Conservation (phyloP, 2,797 vertebrate genomes). For the Phataginus tetradactyla region DNA sequence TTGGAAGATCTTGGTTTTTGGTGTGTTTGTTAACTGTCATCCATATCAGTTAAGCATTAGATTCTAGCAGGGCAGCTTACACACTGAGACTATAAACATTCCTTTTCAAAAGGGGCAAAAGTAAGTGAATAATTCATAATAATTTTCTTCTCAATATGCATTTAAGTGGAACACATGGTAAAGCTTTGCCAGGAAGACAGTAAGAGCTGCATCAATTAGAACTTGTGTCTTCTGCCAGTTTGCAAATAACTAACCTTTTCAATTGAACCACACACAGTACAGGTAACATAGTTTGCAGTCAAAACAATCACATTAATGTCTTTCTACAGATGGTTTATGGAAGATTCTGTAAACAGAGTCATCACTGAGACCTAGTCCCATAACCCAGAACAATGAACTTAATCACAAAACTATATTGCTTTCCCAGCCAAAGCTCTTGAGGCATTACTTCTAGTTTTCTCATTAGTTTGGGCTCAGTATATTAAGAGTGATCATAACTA, state of each 20-base stretch:
- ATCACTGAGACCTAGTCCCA: neutral
- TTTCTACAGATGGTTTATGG: neutral
- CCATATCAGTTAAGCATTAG: neutral
- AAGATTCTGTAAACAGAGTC: too few relatives aligned
- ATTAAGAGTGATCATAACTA: neutral
- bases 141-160: constrained; percentile 43
- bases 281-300: neutral
- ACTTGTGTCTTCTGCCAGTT: neutral
- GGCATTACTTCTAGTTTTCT: neutral
- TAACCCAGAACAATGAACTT: neutral
- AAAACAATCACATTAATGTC: neutral
- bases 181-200: constrained; percentile 17
- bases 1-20: neutral
- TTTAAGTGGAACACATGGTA: neutral
- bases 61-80: neutral
- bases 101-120: neutral
- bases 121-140: neutral
- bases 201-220: neutral
- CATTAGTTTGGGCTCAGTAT: too few relatives aligned
- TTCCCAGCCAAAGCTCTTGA: neutral
- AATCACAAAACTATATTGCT: neutral
- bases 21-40: neutral
- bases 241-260: constrained; percentile 26
- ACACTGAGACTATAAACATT: neutral
- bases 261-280: neutral